Conservation (phyloP, 2,888 invertebrate species). For the Melolontha melolontha region DNA sequence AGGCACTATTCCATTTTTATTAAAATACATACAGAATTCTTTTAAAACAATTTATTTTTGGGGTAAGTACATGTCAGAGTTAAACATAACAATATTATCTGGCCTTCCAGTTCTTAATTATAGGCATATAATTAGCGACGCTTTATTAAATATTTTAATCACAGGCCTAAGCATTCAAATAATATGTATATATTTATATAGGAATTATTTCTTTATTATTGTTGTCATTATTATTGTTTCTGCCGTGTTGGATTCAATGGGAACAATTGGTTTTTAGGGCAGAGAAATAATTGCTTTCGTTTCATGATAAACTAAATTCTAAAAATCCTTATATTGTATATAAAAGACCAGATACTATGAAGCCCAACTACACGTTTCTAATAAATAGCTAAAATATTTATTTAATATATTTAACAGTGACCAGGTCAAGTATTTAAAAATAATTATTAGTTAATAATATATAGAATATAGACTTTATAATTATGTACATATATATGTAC, state of each 20-base stretch:
- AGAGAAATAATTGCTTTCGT: conserved; percentile 1
- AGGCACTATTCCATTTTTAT: background rate
- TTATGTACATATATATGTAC: background rate
- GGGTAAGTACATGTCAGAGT: conserved; percentile 62
- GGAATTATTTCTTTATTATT: conserved; percentile 14
- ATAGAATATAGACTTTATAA: conserved; percentile 15
- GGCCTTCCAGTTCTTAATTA: conserved; percentile 59
- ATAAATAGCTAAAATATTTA: conserved; percentile 41
- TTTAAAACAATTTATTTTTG: conserved; percentile 63
- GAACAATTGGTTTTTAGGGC: conserved; percentile 11
- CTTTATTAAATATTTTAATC: conserved; percentile 57
- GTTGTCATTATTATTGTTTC: conserved; percentile 39
- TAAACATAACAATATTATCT: conserved; percentile 64
- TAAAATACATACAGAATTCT: conserved; percentile 14
- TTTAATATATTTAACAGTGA: conserved; percentile 42
- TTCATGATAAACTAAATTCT: background rate
- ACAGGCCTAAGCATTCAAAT: conserved; percentile 58
- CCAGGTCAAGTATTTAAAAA: conserved; percentile 39
- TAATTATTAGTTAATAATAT: conserved; percentile 16
- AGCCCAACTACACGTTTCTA: conserved; percentile 50
- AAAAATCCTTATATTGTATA: background rate
- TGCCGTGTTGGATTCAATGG: conserved; percentile 43
- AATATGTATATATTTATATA: conserved; percentile 40
- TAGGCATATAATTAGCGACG: conserved; percentile 58
- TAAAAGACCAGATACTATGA: conserved; percentile 50